Percentiles rank a stretch among this genome's conserved stretches.
These are phyloP conservation scores for Iselma pallidipennis DNA, from an alignment of 2,888 invertebrate genomes.

Conservation along the genomic window DNA sequence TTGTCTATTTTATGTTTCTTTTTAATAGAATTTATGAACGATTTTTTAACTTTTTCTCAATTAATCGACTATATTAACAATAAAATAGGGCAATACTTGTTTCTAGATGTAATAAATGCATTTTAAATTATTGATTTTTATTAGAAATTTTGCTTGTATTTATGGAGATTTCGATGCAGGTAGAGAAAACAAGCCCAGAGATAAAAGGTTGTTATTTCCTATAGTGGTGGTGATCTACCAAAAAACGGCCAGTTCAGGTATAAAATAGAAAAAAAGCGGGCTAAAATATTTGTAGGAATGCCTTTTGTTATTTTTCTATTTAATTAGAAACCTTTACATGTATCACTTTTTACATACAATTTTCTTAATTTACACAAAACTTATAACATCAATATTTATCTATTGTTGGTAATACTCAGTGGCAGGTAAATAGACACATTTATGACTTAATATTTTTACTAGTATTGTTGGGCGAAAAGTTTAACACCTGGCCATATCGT, in stretches of 20 bases:
- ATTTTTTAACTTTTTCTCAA: conserved; percentile 10
- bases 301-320: not conserved
- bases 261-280: not conserved
- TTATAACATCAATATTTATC: not conserved
- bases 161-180: conserved; percentile 17
- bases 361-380: too few species aligned
- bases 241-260: not conserved
- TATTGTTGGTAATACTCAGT: not conserved
- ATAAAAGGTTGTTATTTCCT: not conserved
- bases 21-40: conserved; percentile 2
- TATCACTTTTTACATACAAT: too few species aligned
- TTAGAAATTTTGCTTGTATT: not conserved
- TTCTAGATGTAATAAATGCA: not conserved
- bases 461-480: not conserved
- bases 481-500: not conserved
- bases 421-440: conserved; percentile 9
- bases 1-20: conserved; percentile 42
- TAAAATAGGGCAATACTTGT: not conserved
- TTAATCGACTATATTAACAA: not conserved
- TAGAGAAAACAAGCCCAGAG: conserved; percentile 18
- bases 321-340: not conserved
- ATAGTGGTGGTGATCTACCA: not conserved
- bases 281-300: not conserved
- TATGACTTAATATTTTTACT: conserved; percentile 11
- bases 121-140: not conserved